Conservation (phyloP, 2,797 vertebrate species). For the Smutsia gigantea region DNA sequence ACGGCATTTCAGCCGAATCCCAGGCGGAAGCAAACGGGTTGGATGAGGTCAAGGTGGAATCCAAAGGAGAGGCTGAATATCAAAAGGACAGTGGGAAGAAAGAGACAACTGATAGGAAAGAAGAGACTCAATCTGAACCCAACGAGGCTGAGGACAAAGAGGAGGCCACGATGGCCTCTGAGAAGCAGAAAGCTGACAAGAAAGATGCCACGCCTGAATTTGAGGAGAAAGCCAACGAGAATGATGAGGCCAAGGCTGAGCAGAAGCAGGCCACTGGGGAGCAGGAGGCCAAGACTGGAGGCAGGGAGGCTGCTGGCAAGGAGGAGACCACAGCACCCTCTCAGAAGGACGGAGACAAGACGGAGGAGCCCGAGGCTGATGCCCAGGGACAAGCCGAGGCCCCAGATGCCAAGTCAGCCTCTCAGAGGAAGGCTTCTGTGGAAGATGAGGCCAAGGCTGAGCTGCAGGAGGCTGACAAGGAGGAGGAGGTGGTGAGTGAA, state of each 20-base stretch:
- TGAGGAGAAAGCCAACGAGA: background rate
- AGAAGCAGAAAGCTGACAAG: background rate
- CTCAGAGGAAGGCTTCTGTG: background rate
- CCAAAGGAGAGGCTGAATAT: background rate
- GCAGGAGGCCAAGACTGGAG: background rate
- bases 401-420: background rate
- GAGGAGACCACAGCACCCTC: background rate
- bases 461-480: background rate
- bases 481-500: slow-evolving; percentile 25
- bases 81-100: background rate
- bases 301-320: background rate
- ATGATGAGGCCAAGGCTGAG: background rate
- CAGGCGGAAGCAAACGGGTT: background rate
- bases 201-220: background rate
- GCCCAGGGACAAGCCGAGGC: background rate
- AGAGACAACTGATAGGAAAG: background rate
- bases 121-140: background rate
- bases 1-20: fast-evolving
- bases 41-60: background rate
- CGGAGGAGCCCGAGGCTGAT: background rate
- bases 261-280: background rate
- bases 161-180: background rate
- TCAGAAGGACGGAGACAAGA: background rate
- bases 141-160: background rate
- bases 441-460: background rate